Percentiles rank a stretch among this genome's conserved stretches.
phyloP scores from a whole-genome alignment of 1,140 invertebrate genomes.

The Zaprionus capensis region DNA sequence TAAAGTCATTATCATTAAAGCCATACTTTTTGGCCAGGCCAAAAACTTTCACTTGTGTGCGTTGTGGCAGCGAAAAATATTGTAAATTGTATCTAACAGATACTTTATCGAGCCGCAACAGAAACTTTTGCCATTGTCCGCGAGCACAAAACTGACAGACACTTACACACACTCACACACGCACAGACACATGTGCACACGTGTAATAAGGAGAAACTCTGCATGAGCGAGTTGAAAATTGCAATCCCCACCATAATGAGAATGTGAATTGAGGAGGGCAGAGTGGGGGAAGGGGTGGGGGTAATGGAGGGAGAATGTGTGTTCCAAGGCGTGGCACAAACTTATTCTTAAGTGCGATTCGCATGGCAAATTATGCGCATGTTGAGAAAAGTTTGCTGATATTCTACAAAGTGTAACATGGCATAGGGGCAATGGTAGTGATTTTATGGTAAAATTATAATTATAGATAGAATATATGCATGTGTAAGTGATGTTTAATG shows the following conservation, averaged over 20 bases:
- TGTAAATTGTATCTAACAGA: conserved; percentile 82
- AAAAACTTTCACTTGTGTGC: conserved; percentile 66
- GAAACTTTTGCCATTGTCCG: conserved; percentile 80
- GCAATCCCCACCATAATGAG: conserved; percentile 48
- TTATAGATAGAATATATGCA: background rate
- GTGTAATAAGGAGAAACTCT: conserved; percentile 24
- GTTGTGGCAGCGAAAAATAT: conserved; percentile 54
- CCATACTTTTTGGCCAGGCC: conserved; percentile 66
- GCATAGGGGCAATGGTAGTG: background rate
- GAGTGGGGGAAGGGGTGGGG: background rate
- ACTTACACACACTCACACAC: conserved; percentile 30
- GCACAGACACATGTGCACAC: conserved; percentile 26
- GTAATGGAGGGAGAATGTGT: background rate
- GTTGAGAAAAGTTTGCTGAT: conserved; percentile 19
- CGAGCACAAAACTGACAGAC: conserved; percentile 62
- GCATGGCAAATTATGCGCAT: conserved; percentile 46
- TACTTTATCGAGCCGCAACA: conserved; percentile 79
- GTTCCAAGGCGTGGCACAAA: conserved; percentile 17
- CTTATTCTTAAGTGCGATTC: conserved; percentile 40
- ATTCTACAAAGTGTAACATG: conserved; percentile 5
- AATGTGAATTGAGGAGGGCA: background rate
- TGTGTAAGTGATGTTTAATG: background rate
- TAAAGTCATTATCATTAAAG: conserved; percentile 82
- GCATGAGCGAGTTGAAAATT: conserved; percentile 52
- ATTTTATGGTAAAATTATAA: background rate